These are phyloP conservation scores for Rhinoderma darwinii DNA, from an alignment of 2,113 vertebrate genomes.

Conservation along the genomic window DNA sequence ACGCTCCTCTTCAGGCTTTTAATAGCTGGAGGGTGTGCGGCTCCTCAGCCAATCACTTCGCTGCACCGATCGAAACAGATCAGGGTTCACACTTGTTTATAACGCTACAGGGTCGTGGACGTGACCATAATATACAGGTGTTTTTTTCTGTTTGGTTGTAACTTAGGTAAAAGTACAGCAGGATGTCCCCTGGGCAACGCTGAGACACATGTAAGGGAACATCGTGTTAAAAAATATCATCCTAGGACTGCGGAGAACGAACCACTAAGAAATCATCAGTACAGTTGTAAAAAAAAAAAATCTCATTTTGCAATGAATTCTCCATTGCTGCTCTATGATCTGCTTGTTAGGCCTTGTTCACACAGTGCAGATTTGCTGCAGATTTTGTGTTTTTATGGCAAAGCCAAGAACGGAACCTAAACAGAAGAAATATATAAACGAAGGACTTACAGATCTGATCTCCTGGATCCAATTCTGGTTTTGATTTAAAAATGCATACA, in stretches of 20 bases:
- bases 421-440: too few species aligned
- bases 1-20: background rate
- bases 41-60: background rate
- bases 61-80: background rate
- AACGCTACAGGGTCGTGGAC: background rate
- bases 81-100: constrained; percentile 30
- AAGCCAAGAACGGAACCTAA: too few species aligned
- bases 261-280: background rate
- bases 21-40: constrained; percentile 24
- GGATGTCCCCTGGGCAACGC: background rate
- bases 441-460: too few species aligned
- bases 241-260: background rate
- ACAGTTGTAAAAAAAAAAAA: too few species aligned
- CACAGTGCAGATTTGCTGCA: too few species aligned
- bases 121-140: background rate
- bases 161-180: background rate
- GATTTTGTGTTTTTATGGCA: too few species aligned
- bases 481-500: too few species aligned
- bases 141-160: background rate
- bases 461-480: too few species aligned
- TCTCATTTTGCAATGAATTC: too few species aligned
- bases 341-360: too few species aligned
- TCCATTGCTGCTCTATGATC: too few species aligned
- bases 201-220: background rate
- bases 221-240: background rate